Percentiles rank a stretch among this genome's conserved stretches.
phyloP scores from a whole-genome alignment of 2,113 vertebrate genomes.

The Chamaetylas fuelleborni region DNA sequence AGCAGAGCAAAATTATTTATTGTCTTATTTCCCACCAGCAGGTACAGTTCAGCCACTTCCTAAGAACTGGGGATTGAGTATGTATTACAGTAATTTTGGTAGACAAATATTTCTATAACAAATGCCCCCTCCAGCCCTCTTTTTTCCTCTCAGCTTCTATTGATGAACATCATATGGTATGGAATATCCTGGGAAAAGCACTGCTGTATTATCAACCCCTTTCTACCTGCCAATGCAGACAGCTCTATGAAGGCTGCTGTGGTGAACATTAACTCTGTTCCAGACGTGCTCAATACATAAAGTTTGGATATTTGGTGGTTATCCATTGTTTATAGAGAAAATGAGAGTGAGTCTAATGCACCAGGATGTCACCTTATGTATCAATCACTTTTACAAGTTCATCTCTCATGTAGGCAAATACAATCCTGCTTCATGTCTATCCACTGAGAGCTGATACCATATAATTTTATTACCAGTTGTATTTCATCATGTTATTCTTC shows the following conservation, averaged over 20 bases:
- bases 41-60: background rate
- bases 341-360: background rate
- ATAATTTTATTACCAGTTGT: background rate
- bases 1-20: background rate
- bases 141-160: background rate
- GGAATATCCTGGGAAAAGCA: background rate
- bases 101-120: background rate
- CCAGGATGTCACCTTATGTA: background rate
- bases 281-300: background rate
- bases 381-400: background rate
- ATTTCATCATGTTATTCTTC: background rate
- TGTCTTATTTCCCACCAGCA: background rate
- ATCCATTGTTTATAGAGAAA: background rate
- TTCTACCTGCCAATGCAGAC: background rate
- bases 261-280: background rate
- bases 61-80: background rate
- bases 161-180: background rate
- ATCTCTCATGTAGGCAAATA: background rate
- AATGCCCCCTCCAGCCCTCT: background rate
- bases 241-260: background rate
- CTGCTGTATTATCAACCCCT: accelerated
- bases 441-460: background rate
- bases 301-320: background rate
- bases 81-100: background rate
- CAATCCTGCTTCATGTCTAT: background rate